A percentile compares a stretch with the other conserved stretches of the same genome.
Conservation (phyloP, 2,113 vertebrate species). For the Pterocles gutturalis region DNA sequence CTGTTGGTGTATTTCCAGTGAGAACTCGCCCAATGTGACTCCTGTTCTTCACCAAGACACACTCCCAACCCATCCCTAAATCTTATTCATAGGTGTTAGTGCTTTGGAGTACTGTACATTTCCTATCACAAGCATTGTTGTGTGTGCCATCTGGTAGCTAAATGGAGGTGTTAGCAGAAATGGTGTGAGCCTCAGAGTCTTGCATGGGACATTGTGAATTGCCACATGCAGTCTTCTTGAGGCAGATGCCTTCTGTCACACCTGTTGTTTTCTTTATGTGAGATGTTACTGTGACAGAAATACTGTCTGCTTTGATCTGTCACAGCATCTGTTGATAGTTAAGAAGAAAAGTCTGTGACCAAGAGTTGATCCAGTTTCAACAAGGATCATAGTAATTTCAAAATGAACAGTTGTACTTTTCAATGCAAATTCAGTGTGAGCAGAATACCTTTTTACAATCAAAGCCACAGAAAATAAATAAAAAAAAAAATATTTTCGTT, state of each 20-base stretch:
- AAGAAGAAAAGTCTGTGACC: neutral
- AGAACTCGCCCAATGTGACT: neutral
- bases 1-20: slow-evolving; percentile 9
- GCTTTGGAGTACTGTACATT: neutral
- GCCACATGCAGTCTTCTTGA: neutral
- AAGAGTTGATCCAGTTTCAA: neutral
- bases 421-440: neutral
- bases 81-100: neutral
- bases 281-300: neutral
- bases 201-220: neutral
- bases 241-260: neutral
- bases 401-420: neutral
- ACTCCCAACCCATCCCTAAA: neutral
- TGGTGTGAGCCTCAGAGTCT: neutral
- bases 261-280: neutral
- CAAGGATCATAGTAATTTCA: neutral
- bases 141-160: neutral
- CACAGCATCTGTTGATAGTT: neutral
- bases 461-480: neutral
- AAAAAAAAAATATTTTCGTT: slow-evolving; percentile 31
- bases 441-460: neutral
- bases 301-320: neutral
- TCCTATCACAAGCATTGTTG: neutral
- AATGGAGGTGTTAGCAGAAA: neutral
- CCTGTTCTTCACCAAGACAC: slow-evolving; percentile 12